phyloP scores from a whole-genome alignment of 2,113 vertebrate genomes.

The Propithecus coquereli region DNA sequence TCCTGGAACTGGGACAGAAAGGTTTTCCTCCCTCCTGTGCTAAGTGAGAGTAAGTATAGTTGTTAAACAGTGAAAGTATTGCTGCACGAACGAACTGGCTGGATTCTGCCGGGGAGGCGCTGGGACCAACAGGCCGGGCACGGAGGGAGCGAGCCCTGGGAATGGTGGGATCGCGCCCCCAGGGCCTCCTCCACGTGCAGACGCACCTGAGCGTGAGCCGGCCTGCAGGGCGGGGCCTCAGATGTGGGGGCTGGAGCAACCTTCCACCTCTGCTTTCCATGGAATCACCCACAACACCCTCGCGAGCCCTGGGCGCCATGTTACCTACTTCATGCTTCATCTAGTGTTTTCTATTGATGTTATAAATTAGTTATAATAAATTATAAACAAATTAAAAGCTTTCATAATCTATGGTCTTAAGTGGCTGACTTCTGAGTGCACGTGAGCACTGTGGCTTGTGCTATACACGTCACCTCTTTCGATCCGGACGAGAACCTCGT shows the following conservation, averaged over 20 bases:
- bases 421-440: neutral
- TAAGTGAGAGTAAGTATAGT: neutral
- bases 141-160: neutral
- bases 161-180: fast-evolving
- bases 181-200: neutral
- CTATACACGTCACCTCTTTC: neutral
- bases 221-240: no score
- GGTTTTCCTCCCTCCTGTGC: neutral
- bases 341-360: neutral
- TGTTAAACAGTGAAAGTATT: neutral
- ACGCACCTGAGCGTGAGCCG: neutral
- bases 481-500: neutral
- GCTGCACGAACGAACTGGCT: neutral
- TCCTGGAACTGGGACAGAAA: neutral
- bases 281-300: neutral
- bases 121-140: neutral
- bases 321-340: neutral
- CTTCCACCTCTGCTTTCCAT: fast-evolving
- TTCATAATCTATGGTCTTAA: neutral
- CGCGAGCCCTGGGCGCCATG: neutral
- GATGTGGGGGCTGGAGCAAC: neutral
- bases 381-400: neutral
- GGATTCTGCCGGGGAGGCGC: neutral
- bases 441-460: neutral
- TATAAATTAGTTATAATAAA: neutral